Evolutionary conservation across 35 echinoderm and acorn worm genomes (phyloP), one percentile per base, ranked within the genome.

Genomic region (Acanthaster planci): DNA sequence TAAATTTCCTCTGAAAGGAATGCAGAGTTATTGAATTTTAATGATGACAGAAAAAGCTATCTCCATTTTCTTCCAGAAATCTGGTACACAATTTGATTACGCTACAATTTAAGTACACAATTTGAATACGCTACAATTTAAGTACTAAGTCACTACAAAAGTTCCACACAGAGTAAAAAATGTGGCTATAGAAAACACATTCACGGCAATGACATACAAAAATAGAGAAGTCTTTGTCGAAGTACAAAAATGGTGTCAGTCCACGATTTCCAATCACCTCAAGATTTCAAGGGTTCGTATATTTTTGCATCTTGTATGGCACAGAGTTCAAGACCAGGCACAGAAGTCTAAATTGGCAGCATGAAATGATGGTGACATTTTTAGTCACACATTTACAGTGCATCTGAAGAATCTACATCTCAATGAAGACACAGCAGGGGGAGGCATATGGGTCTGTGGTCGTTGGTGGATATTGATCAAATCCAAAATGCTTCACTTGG

Each of bases 181-280:
- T n/a, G 56, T 59, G 56, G 14, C 19, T n/a, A 59, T 26, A 59
- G 17, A 59, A n/a, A 59, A 59, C 56, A 59, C 56, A 59, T 21
- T 59, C 56, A 59, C 56, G 8, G 56, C 56, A 59, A 17, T 59
- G 27, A 26, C 56, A n/a, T 59, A 59, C 56, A 59, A 59, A 59
- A 59, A 59, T 59, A 59, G 19, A 18, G 19, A n/a, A 59, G 19
- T 59, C 23, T 59, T 59, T n/a, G 19, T n/a, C 19, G 27, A 59
- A 59, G 56, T 59, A 59, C 56, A 59, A 59, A 59, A 59, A 2
- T 59, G 27, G 7, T 18, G 8, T 6, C 8, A 3, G 19, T 19
- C 1, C 19, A 59, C 19, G 19, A 18, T 59, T n/a, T 18, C 8
- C 27, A 26, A n/a, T n/a, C 27, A n/a, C 19, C 19, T 3, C 56